Base-by-base conservation (phyloP, 64 coral and sea anemone genomes). In the Catalaphyllia jardinei region DNA sequence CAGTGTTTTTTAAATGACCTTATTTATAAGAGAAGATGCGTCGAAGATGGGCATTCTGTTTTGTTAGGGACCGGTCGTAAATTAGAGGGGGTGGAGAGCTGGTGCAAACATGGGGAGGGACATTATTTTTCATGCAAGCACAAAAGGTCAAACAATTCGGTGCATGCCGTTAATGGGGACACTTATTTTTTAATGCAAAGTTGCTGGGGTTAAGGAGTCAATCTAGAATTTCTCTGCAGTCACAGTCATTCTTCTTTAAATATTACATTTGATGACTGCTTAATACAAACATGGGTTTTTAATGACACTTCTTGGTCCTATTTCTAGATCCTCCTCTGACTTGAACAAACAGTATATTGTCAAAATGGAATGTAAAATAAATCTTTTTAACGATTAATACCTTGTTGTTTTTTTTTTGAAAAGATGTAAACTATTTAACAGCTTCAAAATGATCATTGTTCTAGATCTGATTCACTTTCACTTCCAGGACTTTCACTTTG, bases 251-350 rank as follows among this genome's bases (percentile, higher is more conserved):
- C n/a, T n/a, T n/a, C n/a, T n/a, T n/a, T n/a, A n/a, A n/a, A n/a
- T n/a, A n/a, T n/a, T n/a, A n/a, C n/a, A n/a, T n/a, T n/a, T n/a
- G n/a, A n/a, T n/a, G n/a, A n/a, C n/a, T n/a, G n/a, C n/a, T n/a
- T n/a, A n/a, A n/a, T n/a, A n/a, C n/a, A n/a, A n/a, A n/a, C n/a
- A n/a, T n/a, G n/a, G n/a, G n/a, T n/a, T n/a, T n/a, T n/a, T n/a
- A n/a, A n/a, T 91, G 79, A 91, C 89, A 91, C 89, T 91, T 91
- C 31, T 91, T 91, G 52, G 89, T 91, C 89, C 49, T 50, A 91
- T 64, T 79, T 91, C 89, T 91, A 91, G 89, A 91, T 91, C 79
- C 89, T 91, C 89, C 84, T 79, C 69, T 91, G 89, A 91, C 79
- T 91, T 83, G n/a, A n/a, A n/a, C n/a, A n/a, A n/a, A n/a, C n/a